phyloP scores from a whole-genome alignment of 2,797 vertebrate species.

The Clarias platycephalus region DNA sequence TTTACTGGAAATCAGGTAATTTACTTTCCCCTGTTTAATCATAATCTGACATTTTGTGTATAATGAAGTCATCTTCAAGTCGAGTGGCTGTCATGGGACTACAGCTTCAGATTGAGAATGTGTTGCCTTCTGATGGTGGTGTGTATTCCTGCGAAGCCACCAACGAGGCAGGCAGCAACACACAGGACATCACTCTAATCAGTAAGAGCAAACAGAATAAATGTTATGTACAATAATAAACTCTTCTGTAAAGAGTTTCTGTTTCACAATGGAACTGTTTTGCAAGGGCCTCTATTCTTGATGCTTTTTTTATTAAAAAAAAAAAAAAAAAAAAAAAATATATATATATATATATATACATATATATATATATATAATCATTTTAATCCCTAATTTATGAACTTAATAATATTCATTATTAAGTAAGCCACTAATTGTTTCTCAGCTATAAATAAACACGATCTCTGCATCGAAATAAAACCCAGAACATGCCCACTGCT shows the following conservation, averaged over 20 bases:
- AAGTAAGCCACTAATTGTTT: neutral
- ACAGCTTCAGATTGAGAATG: slow-evolving; percentile 63
- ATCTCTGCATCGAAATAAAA: neutral
- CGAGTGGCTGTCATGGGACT: slow-evolving; percentile 53
- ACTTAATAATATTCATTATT: too few relatives aligned
- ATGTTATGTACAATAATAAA: neutral
- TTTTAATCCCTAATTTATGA: too few relatives aligned
- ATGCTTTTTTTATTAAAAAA: neutral
- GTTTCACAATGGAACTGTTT: neutral
- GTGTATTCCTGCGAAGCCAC: slow-evolving; percentile 75
- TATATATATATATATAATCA: too few relatives aligned
- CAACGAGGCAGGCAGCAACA: slow-evolving; percentile 64
- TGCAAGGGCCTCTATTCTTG: neutral
- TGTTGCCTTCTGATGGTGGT: slow-evolving; percentile 75
- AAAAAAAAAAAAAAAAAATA: too few relatives aligned
- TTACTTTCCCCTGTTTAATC: neutral
- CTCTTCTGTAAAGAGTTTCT: neutral
- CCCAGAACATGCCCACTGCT: neutral
- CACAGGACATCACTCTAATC: slow-evolving; percentile 66
- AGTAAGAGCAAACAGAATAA: slow-evolving; percentile 64
- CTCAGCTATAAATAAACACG: neutral
- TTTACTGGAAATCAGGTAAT: neutral
- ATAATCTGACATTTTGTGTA: neutral
- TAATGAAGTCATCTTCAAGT: slow-evolving; percentile 55
- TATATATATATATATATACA: too few relatives aligned